A percentile compares a stretch with the other conserved stretches of the same genome.
Evolutionary conservation across 1,140 invertebrate species (phyloP).

Genomic region (Drosophila nigromelanica): DNA sequence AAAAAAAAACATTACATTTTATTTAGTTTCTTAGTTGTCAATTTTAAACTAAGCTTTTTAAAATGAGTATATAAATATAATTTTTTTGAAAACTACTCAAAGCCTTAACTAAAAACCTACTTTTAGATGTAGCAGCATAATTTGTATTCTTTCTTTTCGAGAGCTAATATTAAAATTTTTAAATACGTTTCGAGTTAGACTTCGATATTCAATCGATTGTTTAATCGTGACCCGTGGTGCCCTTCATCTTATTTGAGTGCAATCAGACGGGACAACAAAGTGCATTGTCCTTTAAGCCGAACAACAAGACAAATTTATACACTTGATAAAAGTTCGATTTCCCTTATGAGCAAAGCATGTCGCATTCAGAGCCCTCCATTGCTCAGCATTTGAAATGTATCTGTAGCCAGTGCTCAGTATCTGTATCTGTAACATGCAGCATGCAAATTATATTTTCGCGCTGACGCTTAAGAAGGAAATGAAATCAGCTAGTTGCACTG

Average conservation of each 20-base stretch:
- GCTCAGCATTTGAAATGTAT: conserved; percentile 14
- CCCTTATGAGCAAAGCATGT: conserved; percentile 45
- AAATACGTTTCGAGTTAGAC: too few relatives aligned
- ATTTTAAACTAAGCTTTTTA: too few relatives aligned
- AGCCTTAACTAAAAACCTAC: too few relatives aligned
- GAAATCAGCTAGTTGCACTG: conserved; percentile 68
- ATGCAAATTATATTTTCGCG: conserved; percentile 72
- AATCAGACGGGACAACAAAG: conserved; percentile 50
- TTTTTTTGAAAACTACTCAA: too few relatives aligned
- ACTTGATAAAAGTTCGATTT: conserved; percentile 76
- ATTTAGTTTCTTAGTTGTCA: too few relatives aligned
- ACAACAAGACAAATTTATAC: conserved; percentile 64
- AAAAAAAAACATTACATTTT: too few relatives aligned
- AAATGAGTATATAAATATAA: too few relatives aligned
- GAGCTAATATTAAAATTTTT: too few relatives aligned
- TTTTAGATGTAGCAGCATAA: too few relatives aligned
- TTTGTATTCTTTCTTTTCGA: too few relatives aligned
- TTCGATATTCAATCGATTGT: not conserved
- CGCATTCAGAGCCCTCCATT: conserved; percentile 5
- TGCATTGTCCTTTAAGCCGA: conserved; percentile 59
- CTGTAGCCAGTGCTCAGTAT: not conserved
- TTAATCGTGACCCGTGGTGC: not conserved
- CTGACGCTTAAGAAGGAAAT: conserved; percentile 72
- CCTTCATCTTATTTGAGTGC: not conserved
- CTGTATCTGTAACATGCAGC: conserved; percentile 18